These are phyloP conservation scores for Ptilodon capucinus DNA, from an alignment of 2,888 invertebrate genomes.

Conservation along the genomic window DNA sequence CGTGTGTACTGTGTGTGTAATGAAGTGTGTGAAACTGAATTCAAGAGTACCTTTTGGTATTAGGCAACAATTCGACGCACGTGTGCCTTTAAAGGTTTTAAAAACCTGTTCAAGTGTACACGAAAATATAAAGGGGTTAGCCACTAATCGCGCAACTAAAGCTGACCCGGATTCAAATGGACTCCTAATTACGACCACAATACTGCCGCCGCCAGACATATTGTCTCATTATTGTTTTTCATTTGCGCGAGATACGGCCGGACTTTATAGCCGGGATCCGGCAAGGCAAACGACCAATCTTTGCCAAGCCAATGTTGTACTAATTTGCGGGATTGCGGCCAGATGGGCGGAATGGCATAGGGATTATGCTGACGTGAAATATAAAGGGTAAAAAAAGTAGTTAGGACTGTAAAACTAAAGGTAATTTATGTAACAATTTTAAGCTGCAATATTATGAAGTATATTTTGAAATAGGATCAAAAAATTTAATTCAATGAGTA, in stretches of 20 bases:
- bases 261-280: slow-evolving; percentile 9
- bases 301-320: slow-evolving; percentile 36
- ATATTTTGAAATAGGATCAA: no score
- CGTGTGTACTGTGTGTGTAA: no score
- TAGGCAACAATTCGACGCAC: no score
- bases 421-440: no score
- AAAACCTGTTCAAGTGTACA: not conserved
- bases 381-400: not conserved
- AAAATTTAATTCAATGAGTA: no score
- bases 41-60: no score
- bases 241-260: slow-evolving; percentile 32
- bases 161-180: slow-evolving; percentile 12
- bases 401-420: no score
- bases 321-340: slow-evolving; percentile 36
- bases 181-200: slow-evolving; percentile 20
- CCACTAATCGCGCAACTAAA: not conserved
- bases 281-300: slow-evolving; percentile 21
- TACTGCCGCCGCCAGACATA: slow-evolving; percentile 37
- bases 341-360: not conserved
- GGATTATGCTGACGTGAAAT: not conserved
- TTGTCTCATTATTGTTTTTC: slow-evolving; percentile 52
- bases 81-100: no score
- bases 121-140: not conserved
- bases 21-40: no score
- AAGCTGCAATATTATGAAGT: no score